Evolutionary conservation across 2,888 invertebrate genomes (phyloP).

Genomic region (Lamellibrachia satsuma): DNA sequence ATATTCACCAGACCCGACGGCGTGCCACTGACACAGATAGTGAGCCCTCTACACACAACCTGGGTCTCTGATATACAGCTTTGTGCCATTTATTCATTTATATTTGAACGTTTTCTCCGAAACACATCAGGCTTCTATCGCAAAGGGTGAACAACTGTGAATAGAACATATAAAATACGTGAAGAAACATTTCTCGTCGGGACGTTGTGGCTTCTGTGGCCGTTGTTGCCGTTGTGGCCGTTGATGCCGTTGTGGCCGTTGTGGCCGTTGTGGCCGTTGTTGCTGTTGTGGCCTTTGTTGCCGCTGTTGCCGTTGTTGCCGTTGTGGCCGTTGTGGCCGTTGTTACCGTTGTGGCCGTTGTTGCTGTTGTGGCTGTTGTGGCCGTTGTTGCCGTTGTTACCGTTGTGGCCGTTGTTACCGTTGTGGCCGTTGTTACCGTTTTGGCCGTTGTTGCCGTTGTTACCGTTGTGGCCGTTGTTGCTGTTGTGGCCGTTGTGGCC

Average conservation of each 20-base stretch:
- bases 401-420: not conserved
- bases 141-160: too few species aligned
- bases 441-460: not conserved
- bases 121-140: too few species aligned
- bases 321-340: not conserved
- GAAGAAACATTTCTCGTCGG: too few species aligned
- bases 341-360: slow-evolving; percentile 13
- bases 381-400: slow-evolving; percentile 7
- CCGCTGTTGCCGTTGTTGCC: not conserved
- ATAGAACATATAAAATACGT: too few species aligned
- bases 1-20: not conserved
- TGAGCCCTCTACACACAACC: not conserved
- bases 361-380: not conserved
- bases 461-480: not conserved
- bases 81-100: not conserved
- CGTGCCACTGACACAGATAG: not conserved
- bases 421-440: not conserved
- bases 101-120: not conserved
- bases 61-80: not conserved
- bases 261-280: not conserved
- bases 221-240: not conserved
- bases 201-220: too few species aligned
- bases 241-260: not conserved
- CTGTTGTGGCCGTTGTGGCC: not conserved
- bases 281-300: not conserved